Conservation (phyloP, 92 coral and sea anemone species). For the Galaxea fascicularis region DNA sequence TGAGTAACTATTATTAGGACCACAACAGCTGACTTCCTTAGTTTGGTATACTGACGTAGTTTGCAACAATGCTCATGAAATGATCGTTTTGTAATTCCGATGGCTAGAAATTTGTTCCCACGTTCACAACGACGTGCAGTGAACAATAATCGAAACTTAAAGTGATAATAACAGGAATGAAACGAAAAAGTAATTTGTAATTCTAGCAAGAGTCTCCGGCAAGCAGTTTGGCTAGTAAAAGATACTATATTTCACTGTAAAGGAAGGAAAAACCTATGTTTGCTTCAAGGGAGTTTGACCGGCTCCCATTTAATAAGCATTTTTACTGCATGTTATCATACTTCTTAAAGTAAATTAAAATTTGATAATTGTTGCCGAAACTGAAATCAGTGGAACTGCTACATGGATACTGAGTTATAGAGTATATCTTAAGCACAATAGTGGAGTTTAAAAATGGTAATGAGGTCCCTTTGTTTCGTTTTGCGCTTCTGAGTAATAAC, state of each 20-base stretch:
- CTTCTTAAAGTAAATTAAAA: too few relatives aligned
- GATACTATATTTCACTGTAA: too few relatives aligned
- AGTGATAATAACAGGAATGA: not conserved
- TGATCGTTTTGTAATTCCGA: conserved; percentile 41
- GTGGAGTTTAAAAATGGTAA: conserved; percentile 1
- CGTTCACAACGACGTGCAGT: not conserved
- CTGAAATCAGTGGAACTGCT: not conserved
- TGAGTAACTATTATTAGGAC: conserved; percentile 16
- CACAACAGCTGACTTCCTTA: conserved; percentile 33
- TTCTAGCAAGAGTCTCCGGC: not conserved
- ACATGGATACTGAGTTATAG: not conserved
- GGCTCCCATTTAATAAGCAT: too few relatives aligned
- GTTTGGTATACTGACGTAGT: not conserved
- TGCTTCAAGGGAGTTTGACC: too few relatives aligned
- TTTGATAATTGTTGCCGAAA: too few relatives aligned
- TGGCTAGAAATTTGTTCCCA: conserved; percentile 4
- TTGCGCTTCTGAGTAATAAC: conserved; percentile 29
- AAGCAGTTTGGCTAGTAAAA: not conserved
- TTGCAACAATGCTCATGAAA: conserved; percentile 1
- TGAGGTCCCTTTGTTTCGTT: conserved; percentile 2
- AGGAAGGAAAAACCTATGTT: too few relatives aligned
- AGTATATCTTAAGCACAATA: conserved; percentile 24
- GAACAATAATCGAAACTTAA: not conserved
- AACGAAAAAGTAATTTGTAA: not conserved
- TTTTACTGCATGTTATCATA: too few relatives aligned